Base-by-base conservation (phyloP, 1,140 invertebrate species). In the Apis laboriosa region DNA sequence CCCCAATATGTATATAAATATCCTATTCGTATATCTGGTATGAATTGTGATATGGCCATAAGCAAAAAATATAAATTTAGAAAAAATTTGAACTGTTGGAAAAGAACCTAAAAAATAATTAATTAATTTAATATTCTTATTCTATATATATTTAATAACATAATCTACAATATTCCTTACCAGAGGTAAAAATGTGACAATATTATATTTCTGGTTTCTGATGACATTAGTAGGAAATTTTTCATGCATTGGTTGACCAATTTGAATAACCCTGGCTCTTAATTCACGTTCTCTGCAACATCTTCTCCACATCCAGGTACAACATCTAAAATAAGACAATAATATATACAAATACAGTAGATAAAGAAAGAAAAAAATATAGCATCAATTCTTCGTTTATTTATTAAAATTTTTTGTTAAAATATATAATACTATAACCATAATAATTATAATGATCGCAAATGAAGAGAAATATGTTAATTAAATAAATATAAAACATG, bases 1-100 rank as follows among this genome's bases (percentile, higher is more conserved):
- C 98, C 99, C 99, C 99, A 99, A 94, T 99, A 99, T 19, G 99
- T 99, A 93, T 99, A 99, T 9, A 99, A 96, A 93, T 99, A 99
- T 12, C 99, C 99, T 92, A 99, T 99, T 90, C 97, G 95, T 84
- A 99, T 97, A 88, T 98, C 98, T 55, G 98, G 98, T 92, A 99
- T 98, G 92, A 99, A 99, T 93, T 99, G 99, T 90, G 98, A 98
- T 43, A 97, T 96, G 7, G 99, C 99, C 99, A 99, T 99, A 63
- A 99, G 95, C 66, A 99, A 95, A 94, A 99, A 99, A 91, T 99
- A 99, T 15, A 99, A 93, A 95, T 99, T 99, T 68, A 99, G 95
- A 94, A 99, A 99, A 94, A 99, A 99, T 91, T 99, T 98, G 94
- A 99, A 99, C 94, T 99, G 99, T 94, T 99, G 98, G 95, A 97